Evolutionary conservation across 2,113 vertebrate genomes (phyloP).

Genomic region (Meleagris gallopavo): DNA sequence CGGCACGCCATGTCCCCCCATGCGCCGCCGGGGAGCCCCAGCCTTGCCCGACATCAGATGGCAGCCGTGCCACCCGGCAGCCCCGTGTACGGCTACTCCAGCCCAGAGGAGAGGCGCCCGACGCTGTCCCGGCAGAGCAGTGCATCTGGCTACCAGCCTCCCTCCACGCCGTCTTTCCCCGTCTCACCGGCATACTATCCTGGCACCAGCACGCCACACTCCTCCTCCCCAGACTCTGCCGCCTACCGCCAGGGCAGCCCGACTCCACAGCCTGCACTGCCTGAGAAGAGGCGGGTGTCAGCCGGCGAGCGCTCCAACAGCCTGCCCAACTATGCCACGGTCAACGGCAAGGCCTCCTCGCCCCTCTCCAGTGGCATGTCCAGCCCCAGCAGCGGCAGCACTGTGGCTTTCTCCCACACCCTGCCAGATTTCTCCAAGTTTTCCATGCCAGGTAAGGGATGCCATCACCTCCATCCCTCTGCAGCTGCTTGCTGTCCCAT

Average conservation of each 20-base stretch:
- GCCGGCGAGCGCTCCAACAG: slow-evolving; percentile 89
- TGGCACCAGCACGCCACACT: slow-evolving; percentile 74
- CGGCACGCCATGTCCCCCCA: slow-evolving; percentile 79
- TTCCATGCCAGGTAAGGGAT: slow-evolving; percentile 87
- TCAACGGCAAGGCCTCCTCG: slow-evolving; percentile 91
- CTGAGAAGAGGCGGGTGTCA: slow-evolving; percentile 93
- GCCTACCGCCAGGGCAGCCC: slow-evolving; percentile 89
- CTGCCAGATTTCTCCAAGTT: slow-evolving; percentile 96
- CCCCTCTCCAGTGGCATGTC: slow-evolving; percentile 84
- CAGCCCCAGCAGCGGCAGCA: slow-evolving; percentile 78
- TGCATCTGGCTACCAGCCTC: slow-evolving; percentile 91
- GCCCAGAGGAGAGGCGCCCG: slow-evolving; percentile 88
- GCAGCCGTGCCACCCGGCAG: slow-evolving; percentile 80
- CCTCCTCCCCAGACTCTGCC: slow-evolving; percentile 81
- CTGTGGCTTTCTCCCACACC: slow-evolving; percentile 89
- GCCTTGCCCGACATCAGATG: slow-evolving; percentile 82
- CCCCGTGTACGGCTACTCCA: slow-evolving; percentile 88
- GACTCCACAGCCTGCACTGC: slow-evolving; percentile 81
- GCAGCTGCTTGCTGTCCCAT: neutral
- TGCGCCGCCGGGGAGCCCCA: slow-evolving; percentile 86
- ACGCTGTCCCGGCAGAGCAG: slow-evolving; percentile 93
- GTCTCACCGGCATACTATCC: slow-evolving; percentile 87
- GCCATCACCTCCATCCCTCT: neutral
- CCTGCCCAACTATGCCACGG: slow-evolving; percentile 86
- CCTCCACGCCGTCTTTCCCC: slow-evolving; percentile 93